phyloP scores from a whole-genome alignment of 2,888 invertebrate species.

The Phaonia tiefii region DNA sequence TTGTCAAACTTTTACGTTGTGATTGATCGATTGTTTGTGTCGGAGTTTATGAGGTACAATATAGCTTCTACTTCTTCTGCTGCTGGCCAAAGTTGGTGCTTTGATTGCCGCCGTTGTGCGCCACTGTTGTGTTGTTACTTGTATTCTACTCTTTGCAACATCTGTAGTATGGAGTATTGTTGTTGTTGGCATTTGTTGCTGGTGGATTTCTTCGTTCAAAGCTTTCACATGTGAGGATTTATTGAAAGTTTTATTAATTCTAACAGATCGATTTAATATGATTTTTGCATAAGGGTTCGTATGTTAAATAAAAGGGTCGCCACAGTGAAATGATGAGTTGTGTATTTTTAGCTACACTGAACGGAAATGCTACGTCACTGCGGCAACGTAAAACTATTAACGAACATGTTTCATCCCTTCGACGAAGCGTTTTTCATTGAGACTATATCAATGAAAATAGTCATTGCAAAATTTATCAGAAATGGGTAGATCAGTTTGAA shows the following conservation, averaged over 20 bases:
- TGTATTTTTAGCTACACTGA: no score
- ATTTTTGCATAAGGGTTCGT: constrained; percentile 34
- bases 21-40: constrained; percentile 70
- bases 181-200: constrained; percentile 33
- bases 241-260: constrained; percentile 66
- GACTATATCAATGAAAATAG: no score
- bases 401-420: no score
- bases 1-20: constrained; percentile 68
- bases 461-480: no score
- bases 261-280: constrained; percentile 62
- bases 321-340: no score
- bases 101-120: constrained; percentile 28
- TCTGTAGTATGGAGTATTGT: constrained; percentile 32
- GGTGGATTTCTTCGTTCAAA: constrained; percentile 38
- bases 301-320: background rate
- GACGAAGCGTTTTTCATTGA: no score
- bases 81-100: constrained; percentile 26
- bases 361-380: no score
- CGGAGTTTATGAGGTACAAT: constrained; percentile 64
- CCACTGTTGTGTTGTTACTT: constrained; percentile 28
- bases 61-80: constrained; percentile 36
- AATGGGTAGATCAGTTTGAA: no score
- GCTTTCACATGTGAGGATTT: constrained; percentile 61
- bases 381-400: no score
- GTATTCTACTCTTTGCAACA: no score